These are phyloP conservation scores for Physella acuta DNA, from an alignment of 1,140 invertebrate genomes.

Conservation along the genomic window DNA sequence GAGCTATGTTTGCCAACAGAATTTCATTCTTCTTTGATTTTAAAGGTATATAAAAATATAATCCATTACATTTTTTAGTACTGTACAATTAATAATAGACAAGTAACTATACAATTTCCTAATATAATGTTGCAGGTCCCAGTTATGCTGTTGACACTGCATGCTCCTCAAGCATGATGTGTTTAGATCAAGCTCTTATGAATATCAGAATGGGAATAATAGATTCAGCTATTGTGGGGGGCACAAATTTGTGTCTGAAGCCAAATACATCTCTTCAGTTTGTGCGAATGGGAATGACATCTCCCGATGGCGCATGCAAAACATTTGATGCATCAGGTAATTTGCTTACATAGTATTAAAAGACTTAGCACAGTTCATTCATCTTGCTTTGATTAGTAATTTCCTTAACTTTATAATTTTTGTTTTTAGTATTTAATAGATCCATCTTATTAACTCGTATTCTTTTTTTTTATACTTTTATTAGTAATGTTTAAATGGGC, in stretches of 20 bases:
- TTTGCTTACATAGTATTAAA: not conserved
- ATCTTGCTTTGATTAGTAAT: no score
- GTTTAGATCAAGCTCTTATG: constrained; percentile 80
- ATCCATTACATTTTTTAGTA: no score
- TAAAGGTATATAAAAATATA: constrained; percentile 62
- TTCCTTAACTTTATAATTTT: no score
- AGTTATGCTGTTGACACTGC: constrained; percentile 93
- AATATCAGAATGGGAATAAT: constrained; percentile 84
- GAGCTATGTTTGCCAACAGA: constrained; percentile 95
- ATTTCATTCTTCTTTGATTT: constrained; percentile 95
- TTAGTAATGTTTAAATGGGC: no score
- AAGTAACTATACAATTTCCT: no score
- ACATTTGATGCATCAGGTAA: constrained; percentile 85
- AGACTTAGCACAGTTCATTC: no score
- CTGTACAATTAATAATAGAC: no score
- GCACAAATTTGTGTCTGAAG: constrained; percentile 81
- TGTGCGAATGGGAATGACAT: constrained; percentile 86
- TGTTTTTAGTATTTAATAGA: no score
- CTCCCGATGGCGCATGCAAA: constrained; percentile 85
- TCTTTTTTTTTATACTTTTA: no score
- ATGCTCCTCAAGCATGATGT: constrained; percentile 89
- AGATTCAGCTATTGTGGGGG: constrained; percentile 90
- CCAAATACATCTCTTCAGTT: constrained; percentile 90
- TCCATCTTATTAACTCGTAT: no score
- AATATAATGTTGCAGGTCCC: constrained; percentile 77